phyloP scores from a whole-genome alignment of 2,113 vertebrate species.

The Vireo altiloquus region DNA sequence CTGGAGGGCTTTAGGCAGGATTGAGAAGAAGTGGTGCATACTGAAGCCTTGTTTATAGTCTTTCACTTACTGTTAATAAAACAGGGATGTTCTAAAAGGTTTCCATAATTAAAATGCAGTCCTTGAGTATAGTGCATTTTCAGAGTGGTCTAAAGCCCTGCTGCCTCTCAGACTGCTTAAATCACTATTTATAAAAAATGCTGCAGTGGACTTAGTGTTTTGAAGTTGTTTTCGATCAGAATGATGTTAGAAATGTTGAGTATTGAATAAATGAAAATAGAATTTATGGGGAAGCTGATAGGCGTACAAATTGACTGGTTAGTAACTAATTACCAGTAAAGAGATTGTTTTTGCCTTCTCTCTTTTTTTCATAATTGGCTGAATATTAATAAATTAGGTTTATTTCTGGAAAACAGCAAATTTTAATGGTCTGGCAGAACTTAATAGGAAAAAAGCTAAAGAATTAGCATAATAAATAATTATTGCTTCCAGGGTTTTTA shows the following conservation, averaged over 20 bases:
- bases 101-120: conserved; percentile 65
- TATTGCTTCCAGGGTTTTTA: conserved; percentile 88
- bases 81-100: conserved; percentile 61
- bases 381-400: conserved; percentile 75
- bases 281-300: conserved; percentile 15
- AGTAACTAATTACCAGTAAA: conserved; percentile 71
- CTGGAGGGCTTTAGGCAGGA: conserved; percentile 40
- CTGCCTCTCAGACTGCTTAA: conserved; percentile 33
- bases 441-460: conserved; percentile 70
- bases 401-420: conserved; percentile 70
- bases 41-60: conserved; percentile 55
- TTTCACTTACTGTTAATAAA: conserved; percentile 68
- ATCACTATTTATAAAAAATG: conserved; percentile 23
- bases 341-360: conserved; percentile 25
- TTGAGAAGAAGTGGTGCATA: conserved; percentile 54
- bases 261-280: conserved; percentile 53
- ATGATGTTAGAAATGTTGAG: conserved; percentile 12
- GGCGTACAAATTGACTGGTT: conserved; percentile 50
- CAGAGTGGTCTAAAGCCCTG: conserved; percentile 7
- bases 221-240: conserved; percentile 10
- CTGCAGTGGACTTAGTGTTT: background rate
- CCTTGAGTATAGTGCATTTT: conserved; percentile 36
- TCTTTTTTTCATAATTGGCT: conserved; percentile 57
- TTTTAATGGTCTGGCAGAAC: conserved; percentile 73
- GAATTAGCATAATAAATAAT: conserved; percentile 89